Evolutionary conservation across 2,113 vertebrate genomes (phyloP).

Genomic region (Odocoileus hemionus): DNA sequence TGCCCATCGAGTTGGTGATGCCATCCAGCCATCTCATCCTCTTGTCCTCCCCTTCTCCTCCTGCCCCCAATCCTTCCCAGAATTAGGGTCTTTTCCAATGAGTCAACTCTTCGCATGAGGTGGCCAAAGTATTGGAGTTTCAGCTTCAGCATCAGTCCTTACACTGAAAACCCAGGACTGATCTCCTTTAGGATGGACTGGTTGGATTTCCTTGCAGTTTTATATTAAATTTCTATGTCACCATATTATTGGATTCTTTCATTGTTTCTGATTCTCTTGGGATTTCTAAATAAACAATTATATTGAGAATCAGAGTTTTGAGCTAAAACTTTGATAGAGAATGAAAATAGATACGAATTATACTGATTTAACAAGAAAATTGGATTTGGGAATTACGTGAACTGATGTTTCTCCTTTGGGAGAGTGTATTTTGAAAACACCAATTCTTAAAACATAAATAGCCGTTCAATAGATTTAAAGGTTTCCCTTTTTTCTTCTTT

Average conservation of each 20-base stretch:
- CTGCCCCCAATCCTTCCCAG: too few relatives aligned
- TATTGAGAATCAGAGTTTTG: not conserved
- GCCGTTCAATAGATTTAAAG: not conserved
- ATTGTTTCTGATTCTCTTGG: not conserved
- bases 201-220: not conserved
- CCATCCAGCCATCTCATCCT: too few relatives aligned
- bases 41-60: too few relatives aligned
- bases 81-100: too few relatives aligned
- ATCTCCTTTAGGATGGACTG: too few relatives aligned
- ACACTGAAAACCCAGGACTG: too few relatives aligned
- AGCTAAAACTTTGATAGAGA: not conserved
- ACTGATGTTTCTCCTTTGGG: not conserved
- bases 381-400: not conserved
- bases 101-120: too few relatives aligned
- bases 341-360: not conserved
- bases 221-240: not conserved
- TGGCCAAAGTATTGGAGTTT: too few relatives aligned
- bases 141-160: too few relatives aligned
- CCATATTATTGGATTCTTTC: not conserved
- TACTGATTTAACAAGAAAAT: not conserved
- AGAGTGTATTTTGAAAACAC: not conserved
- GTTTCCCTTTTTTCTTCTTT: not conserved
- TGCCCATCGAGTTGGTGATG: too few relatives aligned
- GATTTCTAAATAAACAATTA: not conserved
- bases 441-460: constrained; percentile 25